A percentile compares a stretch with the other conserved stretches of the same genome.
phyloP scores from a whole-genome alignment of 2,888 invertebrate genomes.

The Cyclophora punctaria region DNA sequence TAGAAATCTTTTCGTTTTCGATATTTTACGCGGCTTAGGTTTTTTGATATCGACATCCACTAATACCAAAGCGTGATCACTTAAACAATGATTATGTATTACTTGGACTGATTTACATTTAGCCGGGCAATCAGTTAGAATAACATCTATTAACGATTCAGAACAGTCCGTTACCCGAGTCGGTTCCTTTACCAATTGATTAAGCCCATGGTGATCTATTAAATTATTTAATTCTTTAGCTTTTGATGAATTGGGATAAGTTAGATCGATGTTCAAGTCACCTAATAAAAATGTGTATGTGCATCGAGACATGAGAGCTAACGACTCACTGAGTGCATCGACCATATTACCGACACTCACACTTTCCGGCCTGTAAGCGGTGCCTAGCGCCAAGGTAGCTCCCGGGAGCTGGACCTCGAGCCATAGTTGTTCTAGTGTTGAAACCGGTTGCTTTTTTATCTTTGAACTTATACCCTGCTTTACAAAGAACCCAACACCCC shows the following conservation, averaged over 20 bases:
- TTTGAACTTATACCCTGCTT: conserved; percentile 6
- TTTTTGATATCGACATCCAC: too few species aligned
- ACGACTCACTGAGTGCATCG: conserved; percentile 13
- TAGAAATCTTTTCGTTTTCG: too few species aligned
- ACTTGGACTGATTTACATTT: neutral
- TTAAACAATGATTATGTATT: too few species aligned
- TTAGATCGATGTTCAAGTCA: conserved; percentile 12
- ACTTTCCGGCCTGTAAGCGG: conserved; percentile 15
- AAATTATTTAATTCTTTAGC: neutral
- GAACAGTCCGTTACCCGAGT: conserved; percentile 9
- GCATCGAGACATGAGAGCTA: conserved; percentile 6
- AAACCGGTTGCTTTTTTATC: conserved; percentile 7
- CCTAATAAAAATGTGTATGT: conserved; percentile 6
- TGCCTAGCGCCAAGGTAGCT: conserved; percentile 14
- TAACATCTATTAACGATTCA: conserved; percentile 8
- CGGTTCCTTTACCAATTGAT: neutral
- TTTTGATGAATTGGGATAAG: neutral
- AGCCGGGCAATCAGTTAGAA: conserved; percentile 5
- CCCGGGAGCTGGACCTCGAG: conserved; percentile 15
- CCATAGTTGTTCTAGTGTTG: conserved; percentile 19
- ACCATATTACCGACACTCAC: conserved; percentile 6
- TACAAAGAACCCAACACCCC: conserved; percentile 4
- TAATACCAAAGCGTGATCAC: too few species aligned
- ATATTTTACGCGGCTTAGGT: too few species aligned
- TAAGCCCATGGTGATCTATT: neutral